Evolutionary conservation across 1,140 invertebrate species (phyloP).

Genomic region (Andrena cerasifolii): DNA sequence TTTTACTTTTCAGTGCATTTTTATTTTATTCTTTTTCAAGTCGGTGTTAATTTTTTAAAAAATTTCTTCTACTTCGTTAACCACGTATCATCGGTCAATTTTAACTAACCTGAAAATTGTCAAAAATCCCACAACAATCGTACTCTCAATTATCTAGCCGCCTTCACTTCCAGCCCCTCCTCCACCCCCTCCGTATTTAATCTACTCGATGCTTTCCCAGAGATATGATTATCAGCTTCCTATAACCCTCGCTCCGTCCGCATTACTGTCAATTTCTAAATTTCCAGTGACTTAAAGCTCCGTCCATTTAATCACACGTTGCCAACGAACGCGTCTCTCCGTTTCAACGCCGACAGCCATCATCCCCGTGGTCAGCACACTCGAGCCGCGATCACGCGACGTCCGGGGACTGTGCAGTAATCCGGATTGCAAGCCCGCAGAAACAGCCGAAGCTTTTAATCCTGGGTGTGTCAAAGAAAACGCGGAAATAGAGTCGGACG

Average conservation of each 20-base stretch:
- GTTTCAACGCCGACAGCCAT: not conserved
- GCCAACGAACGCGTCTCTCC: not conserved
- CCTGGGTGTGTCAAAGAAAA: constrained; percentile 72
- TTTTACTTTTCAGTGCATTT: too few species aligned
- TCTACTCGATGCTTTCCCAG: not conserved
- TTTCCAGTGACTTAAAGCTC: not conserved
- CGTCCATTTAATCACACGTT: not conserved
- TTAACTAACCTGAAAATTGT: too few species aligned
- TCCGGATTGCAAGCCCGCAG: constrained; percentile 7
- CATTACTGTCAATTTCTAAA: constrained; percentile 12
- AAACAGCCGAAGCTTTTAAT: constrained; percentile 75
- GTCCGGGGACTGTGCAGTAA: not conserved
- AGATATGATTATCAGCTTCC: constrained; percentile 21
- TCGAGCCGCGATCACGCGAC: not conserved
- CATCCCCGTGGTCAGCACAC: not conserved
- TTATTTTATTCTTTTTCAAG: too few species aligned
- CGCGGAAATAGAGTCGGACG: constrained; percentile 51
- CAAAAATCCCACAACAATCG: too few species aligned
- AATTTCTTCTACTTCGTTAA: too few species aligned
- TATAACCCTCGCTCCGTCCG: not conserved
- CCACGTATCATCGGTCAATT: too few species aligned
- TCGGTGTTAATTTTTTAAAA: too few species aligned
- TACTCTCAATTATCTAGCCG: too few species aligned
- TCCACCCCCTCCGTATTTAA: too few species aligned
- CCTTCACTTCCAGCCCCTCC: too few species aligned